Evolutionary conservation across 2,797 vertebrate species (phyloP).

Genomic region (Hoplostethus mediterraneus): DNA sequence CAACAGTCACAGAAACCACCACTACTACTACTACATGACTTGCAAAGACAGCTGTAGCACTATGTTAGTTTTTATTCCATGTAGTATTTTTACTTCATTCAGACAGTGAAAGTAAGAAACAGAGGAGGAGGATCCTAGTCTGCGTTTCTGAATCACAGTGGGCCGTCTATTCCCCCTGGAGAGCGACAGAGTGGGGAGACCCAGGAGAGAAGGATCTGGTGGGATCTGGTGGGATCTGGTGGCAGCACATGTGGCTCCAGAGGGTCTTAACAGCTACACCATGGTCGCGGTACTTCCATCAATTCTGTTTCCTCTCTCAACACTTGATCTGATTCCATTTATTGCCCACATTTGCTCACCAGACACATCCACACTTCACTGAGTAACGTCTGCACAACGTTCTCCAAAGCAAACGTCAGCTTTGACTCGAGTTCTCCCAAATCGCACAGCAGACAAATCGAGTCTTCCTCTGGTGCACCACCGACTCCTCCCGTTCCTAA

Average conservation of each 20-base stretch:
- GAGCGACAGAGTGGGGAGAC: too few species aligned
- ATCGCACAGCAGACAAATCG: constrained; percentile 32
- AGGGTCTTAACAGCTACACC: not conserved
- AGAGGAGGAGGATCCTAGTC: not conserved
- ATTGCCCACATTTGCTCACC: constrained; percentile 6
- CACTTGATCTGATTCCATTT: constrained; percentile 27
- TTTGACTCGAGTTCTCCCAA: constrained; percentile 7
- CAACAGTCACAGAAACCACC: too few species aligned
- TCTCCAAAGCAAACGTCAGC: constrained; percentile 1
- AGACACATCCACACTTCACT: constrained; percentile 2
- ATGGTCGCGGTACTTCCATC: not conserved
- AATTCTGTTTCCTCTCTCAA: not conserved
- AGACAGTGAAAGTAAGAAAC: not conserved
- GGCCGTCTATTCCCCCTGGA: not conserved
- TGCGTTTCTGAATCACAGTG: not conserved
- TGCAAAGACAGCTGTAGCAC: too few species aligned
- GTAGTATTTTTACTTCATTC: not conserved
- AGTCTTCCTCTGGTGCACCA: constrained; percentile 21
- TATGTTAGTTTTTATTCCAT: too few species aligned
- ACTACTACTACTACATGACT: too few species aligned
- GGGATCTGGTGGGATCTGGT: too few species aligned
- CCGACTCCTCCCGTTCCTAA: constrained; percentile 15
- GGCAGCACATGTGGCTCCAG: not conserved
- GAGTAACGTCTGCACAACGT: constrained; percentile 40
- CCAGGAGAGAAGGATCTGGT: too few species aligned